Base-by-base conservation (phyloP, 1,140 invertebrate species). In the Heterodera carotae region DNA sequence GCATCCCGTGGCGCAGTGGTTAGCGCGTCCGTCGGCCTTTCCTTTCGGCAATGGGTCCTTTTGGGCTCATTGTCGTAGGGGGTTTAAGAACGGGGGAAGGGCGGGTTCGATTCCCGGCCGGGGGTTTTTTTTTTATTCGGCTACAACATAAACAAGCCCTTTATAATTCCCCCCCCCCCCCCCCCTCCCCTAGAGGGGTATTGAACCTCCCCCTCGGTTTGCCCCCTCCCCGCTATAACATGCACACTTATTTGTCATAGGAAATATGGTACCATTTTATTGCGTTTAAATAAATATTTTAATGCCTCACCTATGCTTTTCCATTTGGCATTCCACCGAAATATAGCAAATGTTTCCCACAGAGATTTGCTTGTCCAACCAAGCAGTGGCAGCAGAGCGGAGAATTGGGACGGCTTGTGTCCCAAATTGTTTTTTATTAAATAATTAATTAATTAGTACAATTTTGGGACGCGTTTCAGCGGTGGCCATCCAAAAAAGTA, bases 311-410 rank as follows among this genome's bases (percentile, higher is more conserved):
- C 36, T 43, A 33, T 34, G 68, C 4, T 33, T 34, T 69, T 36
- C 25, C 27, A 27, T 69, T 31, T 69, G 7, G 48, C 59, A n/a
- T 39, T 43, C 31, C 48, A 43, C 48, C 31, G 59, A 71, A 71
- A 71, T 25, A 71, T 56, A 0, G 48, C 0, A 71, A 71, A 71
- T 43, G 43, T 69, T 7, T 71, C 34, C 48, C 48, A 33, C 33
- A 71, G 48, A n/a, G 31, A 71, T 71, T 71, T 71, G 59, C 48
- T 56, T 53, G 59, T 71, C 31, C 48, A 53, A n/a, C 48, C 59
- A 33, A 56, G 29, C 59, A 71, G 29, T 71, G 69, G 69, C n/a
- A 70, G 59, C 59, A 59, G 39, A 5, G 39, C 18, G 2, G 31
- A n/a, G 31, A 71, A 53, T 56, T 25, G 31, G 59, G 4, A 53